A percentile compares a stretch with the other conserved stretches of the same genome.
Evolutionary conservation across 2,797 vertebrate species (phyloP).

Genomic region (Neomorphus geoffroyi): DNA sequence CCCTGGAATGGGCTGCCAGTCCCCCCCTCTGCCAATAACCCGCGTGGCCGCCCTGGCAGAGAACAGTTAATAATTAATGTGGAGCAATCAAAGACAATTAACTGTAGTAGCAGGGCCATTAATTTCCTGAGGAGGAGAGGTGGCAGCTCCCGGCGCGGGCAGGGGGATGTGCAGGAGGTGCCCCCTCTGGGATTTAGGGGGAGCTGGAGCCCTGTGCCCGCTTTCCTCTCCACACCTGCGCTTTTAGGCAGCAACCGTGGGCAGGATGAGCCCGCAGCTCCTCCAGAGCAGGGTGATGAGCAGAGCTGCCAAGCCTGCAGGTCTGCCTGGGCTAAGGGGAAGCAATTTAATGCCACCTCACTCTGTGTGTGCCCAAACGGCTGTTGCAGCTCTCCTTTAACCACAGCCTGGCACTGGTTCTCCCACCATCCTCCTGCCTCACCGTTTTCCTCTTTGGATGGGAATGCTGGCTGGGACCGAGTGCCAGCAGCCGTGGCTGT

Average conservation of each 20-base stretch:
- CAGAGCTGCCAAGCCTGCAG: too few species aligned
- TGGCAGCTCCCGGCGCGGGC: rapidly evolving
- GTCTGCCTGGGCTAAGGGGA: not conserved
- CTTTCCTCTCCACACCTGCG: not conserved
- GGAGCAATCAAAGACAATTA: slow-evolving; percentile 86
- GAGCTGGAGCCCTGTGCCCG: not conserved
- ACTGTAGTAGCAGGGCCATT: slow-evolving; percentile 78
- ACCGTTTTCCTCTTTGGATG: not conserved
- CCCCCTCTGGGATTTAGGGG: not conserved
- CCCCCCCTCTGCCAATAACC: slow-evolving; percentile 57
- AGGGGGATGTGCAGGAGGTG: not conserved
- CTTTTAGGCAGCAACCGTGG: not conserved
- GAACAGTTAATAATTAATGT: slow-evolving; percentile 85
- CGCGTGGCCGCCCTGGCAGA: slow-evolving; percentile 53
- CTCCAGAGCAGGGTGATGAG: too few species aligned
- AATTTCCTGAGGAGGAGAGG: slow-evolving; percentile 72
- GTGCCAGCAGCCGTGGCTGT: not conserved
- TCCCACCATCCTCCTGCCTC: not conserved
- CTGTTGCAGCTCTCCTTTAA: not conserved
- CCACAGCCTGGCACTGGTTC: not conserved
- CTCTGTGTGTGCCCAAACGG: too few species aligned
- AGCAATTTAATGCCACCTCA: too few species aligned
- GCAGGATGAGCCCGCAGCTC: not conserved
- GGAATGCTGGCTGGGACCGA: not conserved
- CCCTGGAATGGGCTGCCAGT: not conserved